These are phyloP conservation scores for Leptinotarsa undecemlineata DNA, from an alignment of 1,140 invertebrate genomes.

Conservation along the genomic window DNA sequence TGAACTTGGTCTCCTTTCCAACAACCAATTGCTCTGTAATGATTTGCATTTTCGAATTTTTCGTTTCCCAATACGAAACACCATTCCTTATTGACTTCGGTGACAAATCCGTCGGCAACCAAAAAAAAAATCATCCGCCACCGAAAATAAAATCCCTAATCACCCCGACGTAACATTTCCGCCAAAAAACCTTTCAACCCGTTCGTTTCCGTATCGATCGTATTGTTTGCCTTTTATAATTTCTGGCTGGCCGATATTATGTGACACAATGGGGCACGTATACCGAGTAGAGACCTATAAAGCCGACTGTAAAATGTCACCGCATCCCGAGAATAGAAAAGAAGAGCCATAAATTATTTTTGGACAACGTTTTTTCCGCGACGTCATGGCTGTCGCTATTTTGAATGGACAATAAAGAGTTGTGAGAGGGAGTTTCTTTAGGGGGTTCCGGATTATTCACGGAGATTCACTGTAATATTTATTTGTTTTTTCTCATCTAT, in stretches of 20 bases:
- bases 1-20: too few relatives aligned
- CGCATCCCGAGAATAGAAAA: neutral
- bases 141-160: too few relatives aligned
- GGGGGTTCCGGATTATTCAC: neutral
- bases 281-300: neutral
- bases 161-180: too few relatives aligned
- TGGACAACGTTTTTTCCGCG: neutral
- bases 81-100: too few relatives aligned
- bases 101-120: too few relatives aligned
- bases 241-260: neutral
- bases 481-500: too few relatives aligned
- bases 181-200: too few relatives aligned
- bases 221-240: constrained; percentile 1
- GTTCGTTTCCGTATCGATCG: neutral
- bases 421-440: neutral
- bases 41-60: too few relatives aligned
- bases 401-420: neutral
- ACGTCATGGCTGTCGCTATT: neutral
- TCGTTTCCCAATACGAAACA: too few relatives aligned
- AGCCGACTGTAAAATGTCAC: neutral
- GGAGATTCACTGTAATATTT: too few relatives aligned
- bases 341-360: neutral
- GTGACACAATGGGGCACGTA: neutral
- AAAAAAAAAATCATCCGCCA: too few relatives aligned
- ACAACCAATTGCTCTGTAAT: too few relatives aligned